These are phyloP conservation scores for Oscheius sp. DNA, from an alignment of 2,888 invertebrate genomes.

Conservation along the genomic window DNA sequence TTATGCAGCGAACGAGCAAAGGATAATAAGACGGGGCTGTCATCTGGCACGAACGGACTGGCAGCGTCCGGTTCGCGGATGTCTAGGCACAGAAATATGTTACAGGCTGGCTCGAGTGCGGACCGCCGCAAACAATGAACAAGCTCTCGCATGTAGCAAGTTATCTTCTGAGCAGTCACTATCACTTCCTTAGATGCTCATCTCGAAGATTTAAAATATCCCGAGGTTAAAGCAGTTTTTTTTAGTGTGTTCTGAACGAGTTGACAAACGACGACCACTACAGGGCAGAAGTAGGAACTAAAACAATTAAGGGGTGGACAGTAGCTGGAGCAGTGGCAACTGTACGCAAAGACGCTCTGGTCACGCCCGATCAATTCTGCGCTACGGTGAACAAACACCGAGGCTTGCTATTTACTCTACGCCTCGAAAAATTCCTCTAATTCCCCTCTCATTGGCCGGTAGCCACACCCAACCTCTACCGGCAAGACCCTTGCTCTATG, in stretches of 20 bases:
- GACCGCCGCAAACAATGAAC: constrained; percentile 35
- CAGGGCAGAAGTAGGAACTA: neutral
- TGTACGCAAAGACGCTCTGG: constrained; percentile 33
- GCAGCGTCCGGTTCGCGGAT: constrained; percentile 36
- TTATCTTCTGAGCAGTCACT: constrained; percentile 7
- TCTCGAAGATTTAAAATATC: too few relatives aligned
- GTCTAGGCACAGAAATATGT: constrained; percentile 36
- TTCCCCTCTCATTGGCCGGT: constrained; percentile 37
- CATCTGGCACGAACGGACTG: constrained; percentile 33
- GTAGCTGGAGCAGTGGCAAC: constrained; percentile 33
- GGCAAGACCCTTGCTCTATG: too few relatives aligned
- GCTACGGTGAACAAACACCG: constrained; percentile 37
- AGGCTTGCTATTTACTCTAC: constrained; percentile 35
- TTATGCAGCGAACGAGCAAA: neutral
- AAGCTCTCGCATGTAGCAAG: constrained; percentile 34
- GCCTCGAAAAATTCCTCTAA: constrained; percentile 38
- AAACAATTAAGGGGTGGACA: neutral
- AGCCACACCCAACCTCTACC: constrained; percentile 27
- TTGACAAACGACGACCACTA: neutral
- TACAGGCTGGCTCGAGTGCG: constrained; percentile 37
- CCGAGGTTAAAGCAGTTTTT: too few relatives aligned
- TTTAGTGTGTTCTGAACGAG: too few relatives aligned
- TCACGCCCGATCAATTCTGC: constrained; percentile 37
- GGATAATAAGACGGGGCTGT: constrained; percentile 32
- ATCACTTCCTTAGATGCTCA: too few relatives aligned